Conservation (phyloP, 1,140 invertebrate species). For the Dinothrombium tinctorium region DNA sequence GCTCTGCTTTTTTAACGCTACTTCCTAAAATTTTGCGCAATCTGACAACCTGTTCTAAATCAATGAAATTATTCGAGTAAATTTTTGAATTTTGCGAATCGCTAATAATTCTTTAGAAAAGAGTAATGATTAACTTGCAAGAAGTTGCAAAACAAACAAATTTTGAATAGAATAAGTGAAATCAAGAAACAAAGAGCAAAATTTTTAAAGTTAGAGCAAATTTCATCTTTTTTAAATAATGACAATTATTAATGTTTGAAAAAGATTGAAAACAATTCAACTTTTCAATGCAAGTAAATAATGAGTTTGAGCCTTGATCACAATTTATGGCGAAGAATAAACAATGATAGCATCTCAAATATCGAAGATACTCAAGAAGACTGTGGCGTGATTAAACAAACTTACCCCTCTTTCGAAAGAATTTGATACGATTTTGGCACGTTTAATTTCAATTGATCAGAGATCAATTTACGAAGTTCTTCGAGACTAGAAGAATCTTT, state of each 20-base stretch:
- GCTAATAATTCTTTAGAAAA: too few relatives aligned
- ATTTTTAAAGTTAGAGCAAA: too few relatives aligned
- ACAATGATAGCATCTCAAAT: not conserved
- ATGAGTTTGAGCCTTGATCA: not conserved
- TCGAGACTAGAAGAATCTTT: constrained; percentile 1
- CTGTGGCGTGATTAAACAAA: not conserved
- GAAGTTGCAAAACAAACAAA: too few relatives aligned
- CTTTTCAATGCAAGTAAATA: not conserved
- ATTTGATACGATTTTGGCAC: constrained; percentile 16
- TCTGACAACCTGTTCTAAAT: too few relatives aligned
- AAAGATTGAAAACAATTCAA: not conserved
- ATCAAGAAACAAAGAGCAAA: too few relatives aligned
- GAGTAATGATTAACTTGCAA: too few relatives aligned
- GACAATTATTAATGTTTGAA: not conserved
- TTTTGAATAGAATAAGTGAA: too few relatives aligned
- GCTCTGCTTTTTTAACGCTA: too few relatives aligned
- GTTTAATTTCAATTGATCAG: constrained; percentile 9
- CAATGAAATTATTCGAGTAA: too few relatives aligned
- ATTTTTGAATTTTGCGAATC: too few relatives aligned
- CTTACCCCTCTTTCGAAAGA: constrained; percentile 18
- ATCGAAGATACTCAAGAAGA: not conserved
- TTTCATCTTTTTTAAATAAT: too few relatives aligned
- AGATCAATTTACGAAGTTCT: constrained; percentile 11
- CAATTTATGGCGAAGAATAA: not conserved
- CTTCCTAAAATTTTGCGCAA: too few relatives aligned